Evolutionary conservation across 2,888 invertebrate species (phyloP), one percentile per base, ranked within the genome.

Genomic region (Petrolisthes cinctipes): DNA sequence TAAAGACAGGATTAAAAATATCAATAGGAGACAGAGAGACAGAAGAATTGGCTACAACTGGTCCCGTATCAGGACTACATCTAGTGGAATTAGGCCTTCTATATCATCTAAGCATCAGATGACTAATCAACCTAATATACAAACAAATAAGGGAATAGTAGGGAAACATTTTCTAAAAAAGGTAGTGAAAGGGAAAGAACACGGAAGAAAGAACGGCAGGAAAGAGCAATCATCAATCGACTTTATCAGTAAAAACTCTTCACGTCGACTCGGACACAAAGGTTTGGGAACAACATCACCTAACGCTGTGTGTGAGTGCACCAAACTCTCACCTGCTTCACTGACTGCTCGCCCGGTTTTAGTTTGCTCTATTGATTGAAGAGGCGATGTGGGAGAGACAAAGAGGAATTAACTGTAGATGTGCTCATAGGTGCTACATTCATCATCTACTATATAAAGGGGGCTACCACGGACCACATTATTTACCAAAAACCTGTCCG

Each of bases 301-400:
- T 71, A n/a, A 71, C 17, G 71, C 20, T 61, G 37, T 37, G 37
- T 61, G 71, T n/a, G 14, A n/a, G 17, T 14, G 14, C 71, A 71
- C 71, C 71, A 71, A 71, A n/a, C 71, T 71, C 89, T 89, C 89
- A 89, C 89, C 89, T 89, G 89, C 84, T 89, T 89, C 76, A 82
- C 82, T 68, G 78, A 61, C 85, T 89, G 85, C 89, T 89, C 89
- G 51, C 89, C 89, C 17, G 89, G 89, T 85, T 89, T 89, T 51
- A 89, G 89, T 82, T 86, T 89, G 68, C 83, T 83, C 89, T 88
- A 86, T 81, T 81, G 82, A 73, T 81, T 81, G 82, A 73, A 86
- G 76, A 82, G 86, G 51, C 53, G 81, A 56, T 20, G 87, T 73
- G 81, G 80, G 82, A 86, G 78, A 80, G 80, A 89, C 71, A 87